Evolutionary conservation across 1,140 invertebrate species (phyloP), one percentile per base, ranked within the genome.

Genomic region (Pseudomyrmex concolor): DNA sequence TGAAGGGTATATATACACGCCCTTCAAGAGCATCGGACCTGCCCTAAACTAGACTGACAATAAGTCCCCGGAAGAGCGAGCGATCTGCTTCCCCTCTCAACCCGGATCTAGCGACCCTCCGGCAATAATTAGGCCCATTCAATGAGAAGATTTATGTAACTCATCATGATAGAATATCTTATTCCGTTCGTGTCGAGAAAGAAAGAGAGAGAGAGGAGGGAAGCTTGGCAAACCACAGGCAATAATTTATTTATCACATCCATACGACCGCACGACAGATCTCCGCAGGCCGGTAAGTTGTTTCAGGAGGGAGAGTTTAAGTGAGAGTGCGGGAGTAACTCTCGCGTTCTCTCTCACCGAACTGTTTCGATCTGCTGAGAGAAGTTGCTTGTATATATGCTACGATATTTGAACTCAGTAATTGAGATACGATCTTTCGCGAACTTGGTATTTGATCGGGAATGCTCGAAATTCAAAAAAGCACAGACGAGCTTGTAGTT

Each of bases 121-220:
- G 83, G 60, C 70, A 85, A 90, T 90, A 89, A 91, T 91, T 87
- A 88, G 81, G 81, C 60, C 90, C 84, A 90, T 91, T 91, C 88
- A 89, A 86, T 84, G 64, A 84, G 64, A 70, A 91, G 91, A 90
- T 90, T 90, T 91, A 89, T 91, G 90, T 90, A 90, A 90, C 85
- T 90, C 86, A 87, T 80, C 85, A 66, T 85, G 90, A 86, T 86
- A 84, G 86, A 91, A 91, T 90, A 89, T 83, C 86, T 86, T 70
- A 62, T 78, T 82, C 57, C 72, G 72, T 22, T 48, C 34, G 22
- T 25, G 63, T 48, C 59, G 34, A 77, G 63, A 77, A 2, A 54
- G n/a, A 82, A 12, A 71, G 50, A 45, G n/a, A 82, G n/a, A 71
- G 50, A 45, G 17, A 68, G 57, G 71, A 15, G 43, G 59, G 57